Conservation (phyloP, 2,797 vertebrate genomes). For the Synaphobranchus kaupii region DNA sequence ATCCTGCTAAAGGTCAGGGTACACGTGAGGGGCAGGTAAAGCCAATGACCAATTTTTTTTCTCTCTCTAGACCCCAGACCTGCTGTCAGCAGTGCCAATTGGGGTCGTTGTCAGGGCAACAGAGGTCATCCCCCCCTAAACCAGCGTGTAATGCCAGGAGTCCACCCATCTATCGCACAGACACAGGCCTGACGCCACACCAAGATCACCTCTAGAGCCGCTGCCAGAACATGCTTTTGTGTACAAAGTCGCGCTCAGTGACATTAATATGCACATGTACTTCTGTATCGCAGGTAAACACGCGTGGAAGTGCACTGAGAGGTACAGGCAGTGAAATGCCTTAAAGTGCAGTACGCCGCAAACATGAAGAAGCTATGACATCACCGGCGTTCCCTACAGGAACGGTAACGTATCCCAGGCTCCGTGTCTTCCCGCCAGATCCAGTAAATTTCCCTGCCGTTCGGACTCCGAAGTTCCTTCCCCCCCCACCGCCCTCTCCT, state of each 20-base stretch:
- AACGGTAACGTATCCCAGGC: not conserved
- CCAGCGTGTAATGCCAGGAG: not conserved
- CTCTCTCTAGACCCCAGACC: not conserved
- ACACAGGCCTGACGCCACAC: not conserved
- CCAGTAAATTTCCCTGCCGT: slow-evolving; percentile 70
- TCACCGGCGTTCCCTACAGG: not conserved
- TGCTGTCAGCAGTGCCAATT: not conserved
- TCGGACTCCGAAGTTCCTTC: not conserved
- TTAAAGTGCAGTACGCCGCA: not conserved
- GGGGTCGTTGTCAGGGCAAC: not conserved
- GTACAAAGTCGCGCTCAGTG: not conserved
- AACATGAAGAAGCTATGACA: not conserved
- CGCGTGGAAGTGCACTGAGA: not conserved
- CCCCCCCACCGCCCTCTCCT: not conserved
- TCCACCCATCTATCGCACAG: not conserved
- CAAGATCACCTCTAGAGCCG: not conserved
- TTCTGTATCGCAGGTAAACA: not conserved
- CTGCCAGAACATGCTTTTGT: not conserved
- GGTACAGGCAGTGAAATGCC: not conserved
- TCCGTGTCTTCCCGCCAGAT: not conserved
- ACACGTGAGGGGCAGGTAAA: not conserved
- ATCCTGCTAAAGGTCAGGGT: not conserved
- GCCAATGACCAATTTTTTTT: not conserved
- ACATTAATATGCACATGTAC: not conserved
- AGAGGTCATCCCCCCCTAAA: not conserved